Evolutionary conservation across 2,888 invertebrate genomes (phyloP), one percentile per base, ranked within the genome.

Genomic region (Eupithecia vulgata): DNA sequence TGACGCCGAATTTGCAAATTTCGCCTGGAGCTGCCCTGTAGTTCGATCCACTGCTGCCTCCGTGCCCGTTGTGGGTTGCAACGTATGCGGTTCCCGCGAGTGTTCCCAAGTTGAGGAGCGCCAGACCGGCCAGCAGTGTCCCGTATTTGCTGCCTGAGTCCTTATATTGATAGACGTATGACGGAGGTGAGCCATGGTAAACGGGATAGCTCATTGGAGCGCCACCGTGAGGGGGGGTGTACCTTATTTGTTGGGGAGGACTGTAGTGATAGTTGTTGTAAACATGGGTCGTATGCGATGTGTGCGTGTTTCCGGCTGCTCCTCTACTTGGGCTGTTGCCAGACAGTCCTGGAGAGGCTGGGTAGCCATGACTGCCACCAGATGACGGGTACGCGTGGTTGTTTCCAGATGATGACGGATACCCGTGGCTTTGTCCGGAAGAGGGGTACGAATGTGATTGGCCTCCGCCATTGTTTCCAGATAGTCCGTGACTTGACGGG

Each of bases 71-170:
- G n/a, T 83, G 76, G 21, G 87, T 40, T 6, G 37, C 65, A 21
- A 40, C 85, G 66, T 79, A 91, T 15, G 85, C 84, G 17, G 87
- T 84, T 34, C 86, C 89, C 10, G 85, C 91, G 12, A 93, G 85
- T 10, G 92, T 88, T 48, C 93, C 93, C 71, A 94, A 88, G 77
- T 94, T 94, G 52, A 93, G 83, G 25, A 94, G 81, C 0, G 93
- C 93, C 17, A 94, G 80, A 52, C 93, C 93, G 66, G 93, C 87
- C 64, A 94, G 78, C 42, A 94, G 71, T 1, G 92, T 91, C 15
- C 93, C 91, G 77, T 93, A 94, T 82, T 91, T 92, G 80, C 93
- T 93, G 67, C 90, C 92, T 0, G 93, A 94, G 76, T 93, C 85
- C 77, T 90, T 88, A 81, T 92, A 91, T 72, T 92, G 82, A 75